A percentile compares a stretch with the other conserved stretches of the same genome.
These are phyloP conservation scores for Callipepla californica DNA, from an alignment of 2,113 vertebrate species.

Conservation along the genomic window DNA sequence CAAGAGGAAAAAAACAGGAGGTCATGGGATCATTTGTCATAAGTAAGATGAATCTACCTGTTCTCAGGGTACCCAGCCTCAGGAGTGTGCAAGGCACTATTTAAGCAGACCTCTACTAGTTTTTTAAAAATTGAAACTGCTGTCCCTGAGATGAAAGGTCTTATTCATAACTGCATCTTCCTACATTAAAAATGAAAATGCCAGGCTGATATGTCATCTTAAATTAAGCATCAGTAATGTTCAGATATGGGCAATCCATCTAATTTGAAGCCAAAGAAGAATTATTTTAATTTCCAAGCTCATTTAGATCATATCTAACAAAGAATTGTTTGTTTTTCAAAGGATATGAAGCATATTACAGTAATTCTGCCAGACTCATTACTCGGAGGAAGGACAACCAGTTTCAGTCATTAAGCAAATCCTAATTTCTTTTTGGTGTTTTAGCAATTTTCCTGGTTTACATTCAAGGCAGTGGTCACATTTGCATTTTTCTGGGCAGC, in stretches of 20 bases:
- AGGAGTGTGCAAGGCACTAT: background rate
- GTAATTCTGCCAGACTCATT: background rate
- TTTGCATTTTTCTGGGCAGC: background rate
- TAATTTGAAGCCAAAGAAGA: constrained; percentile 50
- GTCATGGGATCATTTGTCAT: constrained; percentile 9
- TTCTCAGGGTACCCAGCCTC: constrained; percentile 5
- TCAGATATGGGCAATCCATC: constrained; percentile 48
- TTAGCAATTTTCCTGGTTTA: background rate
- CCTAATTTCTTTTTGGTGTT: background rate
- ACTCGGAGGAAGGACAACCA: background rate
- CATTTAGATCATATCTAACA: constrained; percentile 49
- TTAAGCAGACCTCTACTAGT: constrained; percentile 18
- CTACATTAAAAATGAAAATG: constrained; percentile 59
- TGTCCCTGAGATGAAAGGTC: constrained; percentile 32
- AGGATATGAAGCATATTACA: background rate
- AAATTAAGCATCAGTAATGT: constrained; percentile 58
- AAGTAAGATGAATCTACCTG: constrained; percentile 16
- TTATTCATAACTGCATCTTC: constrained; percentile 44
- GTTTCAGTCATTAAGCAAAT: constrained; percentile 4
- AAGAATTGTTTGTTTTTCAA: constrained; percentile 59
- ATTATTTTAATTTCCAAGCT: constrained; percentile 53
- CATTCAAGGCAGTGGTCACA: background rate
- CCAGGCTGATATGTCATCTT: constrained; percentile 41
- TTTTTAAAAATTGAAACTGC: constrained; percentile 19
- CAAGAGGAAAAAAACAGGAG: background rate